Evolutionary conservation across 2,113 vertebrate species (phyloP).

Genomic region (Limanda limanda): DNA sequence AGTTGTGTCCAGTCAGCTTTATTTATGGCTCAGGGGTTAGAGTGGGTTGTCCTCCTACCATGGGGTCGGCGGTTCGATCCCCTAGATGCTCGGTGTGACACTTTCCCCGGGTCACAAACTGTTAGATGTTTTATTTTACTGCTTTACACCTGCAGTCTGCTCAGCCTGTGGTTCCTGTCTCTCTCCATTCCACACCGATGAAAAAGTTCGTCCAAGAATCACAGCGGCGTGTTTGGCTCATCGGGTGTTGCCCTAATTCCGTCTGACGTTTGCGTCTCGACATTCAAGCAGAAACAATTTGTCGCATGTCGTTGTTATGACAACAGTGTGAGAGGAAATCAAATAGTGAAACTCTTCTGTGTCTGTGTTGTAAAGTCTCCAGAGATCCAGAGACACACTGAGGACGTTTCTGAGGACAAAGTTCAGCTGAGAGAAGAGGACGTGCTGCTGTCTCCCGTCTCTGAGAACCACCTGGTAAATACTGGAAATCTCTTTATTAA

Average conservation of each 20-base stretch:
- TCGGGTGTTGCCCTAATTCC: slow-evolving; percentile 18
- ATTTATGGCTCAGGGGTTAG: too few relatives aligned
- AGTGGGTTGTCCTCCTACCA: too few relatives aligned
- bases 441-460: slow-evolving; percentile 36
- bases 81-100: too few relatives aligned
- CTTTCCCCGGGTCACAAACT: too few relatives aligned
- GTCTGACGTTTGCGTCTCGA: not conserved
- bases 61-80: too few relatives aligned
- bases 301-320: not conserved
- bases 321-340: not conserved
- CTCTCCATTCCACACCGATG: slow-evolving; percentile 27
- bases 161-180: slow-evolving; percentile 1
- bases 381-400: slow-evolving; percentile 34
- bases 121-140: too few relatives aligned
- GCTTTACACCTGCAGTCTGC: too few relatives aligned
- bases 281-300: not conserved
- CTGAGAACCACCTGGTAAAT: slow-evolving; percentile 60
- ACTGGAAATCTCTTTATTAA: not conserved
- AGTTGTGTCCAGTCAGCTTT: too few relatives aligned
- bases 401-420: slow-evolving; percentile 41
- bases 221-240: not conserved
- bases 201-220: slow-evolving; percentile 2
- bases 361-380: slow-evolving; percentile 21
- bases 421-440: slow-evolving; percentile 63
- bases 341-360: not conserved